A percentile compares a stretch with the other conserved stretches of the same genome.
phyloP scores from a whole-genome alignment of 2,797 vertebrate genomes.

The Malurus leucopterus region DNA sequence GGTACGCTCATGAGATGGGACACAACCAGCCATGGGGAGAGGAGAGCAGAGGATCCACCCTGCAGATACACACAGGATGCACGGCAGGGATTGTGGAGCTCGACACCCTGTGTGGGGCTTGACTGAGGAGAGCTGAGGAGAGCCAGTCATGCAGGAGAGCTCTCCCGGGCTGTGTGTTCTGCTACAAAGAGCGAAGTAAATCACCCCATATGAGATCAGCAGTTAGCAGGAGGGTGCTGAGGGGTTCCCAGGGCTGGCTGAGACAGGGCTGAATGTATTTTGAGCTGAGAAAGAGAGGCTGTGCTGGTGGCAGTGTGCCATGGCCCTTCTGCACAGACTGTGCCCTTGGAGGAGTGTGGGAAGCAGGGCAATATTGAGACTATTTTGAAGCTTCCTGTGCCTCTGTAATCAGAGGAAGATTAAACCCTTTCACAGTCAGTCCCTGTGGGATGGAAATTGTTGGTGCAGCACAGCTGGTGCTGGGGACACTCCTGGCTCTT shows the following conservation, averaged over 20 bases:
- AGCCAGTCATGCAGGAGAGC: background rate
- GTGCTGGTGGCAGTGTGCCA: background rate
- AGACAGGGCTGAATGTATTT: background rate
- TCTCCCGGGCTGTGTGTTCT: background rate
- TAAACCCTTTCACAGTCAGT: background rate
- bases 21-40: background rate
- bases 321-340: rapidly evolving
- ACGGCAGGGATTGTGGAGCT: background rate
- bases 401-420: background rate
- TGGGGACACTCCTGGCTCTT: background rate
- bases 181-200: background rate
- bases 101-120: rapidly evolving
- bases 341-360: rapidly evolving
- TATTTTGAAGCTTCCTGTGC: background rate
- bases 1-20: background rate
- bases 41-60: background rate
- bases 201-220: rapidly evolving
- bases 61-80: background rate
- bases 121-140: background rate
- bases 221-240: background rate
- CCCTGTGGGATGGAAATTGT: background rate
- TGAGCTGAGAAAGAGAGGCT: background rate
- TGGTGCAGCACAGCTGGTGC: background rate
- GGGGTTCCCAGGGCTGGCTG: background rate
- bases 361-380: background rate